A percentile compares a stretch with the other conserved stretches of the same genome.
Evolutionary conservation across 2,888 invertebrate species (phyloP).

Genomic region (Homarus gammarus): DNA sequence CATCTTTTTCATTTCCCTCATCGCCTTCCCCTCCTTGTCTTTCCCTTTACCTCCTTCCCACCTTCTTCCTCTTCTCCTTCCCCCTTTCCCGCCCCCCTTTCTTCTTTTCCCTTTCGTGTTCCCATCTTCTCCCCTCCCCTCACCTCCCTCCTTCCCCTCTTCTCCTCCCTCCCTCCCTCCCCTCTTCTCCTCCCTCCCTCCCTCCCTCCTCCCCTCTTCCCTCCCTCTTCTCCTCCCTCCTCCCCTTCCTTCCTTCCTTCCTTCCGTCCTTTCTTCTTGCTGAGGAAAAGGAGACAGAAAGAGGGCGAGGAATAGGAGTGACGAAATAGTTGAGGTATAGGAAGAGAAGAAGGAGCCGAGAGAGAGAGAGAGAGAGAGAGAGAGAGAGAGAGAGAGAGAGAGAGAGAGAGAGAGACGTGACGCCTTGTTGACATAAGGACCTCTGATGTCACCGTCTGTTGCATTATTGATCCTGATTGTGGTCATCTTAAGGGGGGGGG

Average conservation of each 20-base stretch:
- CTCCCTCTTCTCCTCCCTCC: background rate
- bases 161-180: background rate
- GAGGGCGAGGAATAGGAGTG: background rate
- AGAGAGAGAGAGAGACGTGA: background rate
- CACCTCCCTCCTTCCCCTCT: background rate
- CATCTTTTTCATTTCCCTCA: no score
- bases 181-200: background rate
- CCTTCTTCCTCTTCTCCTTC: no score
- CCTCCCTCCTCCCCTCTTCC: no score
- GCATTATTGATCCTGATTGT: slow-evolving; percentile 8
- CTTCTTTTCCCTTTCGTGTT: no score
- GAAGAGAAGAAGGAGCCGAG: background rate
- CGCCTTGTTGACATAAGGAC: background rate
- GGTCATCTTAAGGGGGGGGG: background rate
- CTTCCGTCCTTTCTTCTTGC: no score
- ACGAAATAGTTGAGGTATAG: no score
- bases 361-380: background rate
- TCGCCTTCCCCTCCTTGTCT: no score
- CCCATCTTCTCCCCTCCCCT: no score
- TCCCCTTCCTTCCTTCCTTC: no score
- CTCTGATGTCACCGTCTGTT: background rate
- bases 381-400: background rate
- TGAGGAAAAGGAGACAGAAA: background rate
- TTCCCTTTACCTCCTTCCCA: no score
- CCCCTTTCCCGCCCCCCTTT: no score